A percentile compares a stretch with the other conserved stretches of the same genome.
Evolutionary conservation across 2,113 vertebrate genomes (phyloP).

Genomic region (Gadus chalcogrammus): DNA sequence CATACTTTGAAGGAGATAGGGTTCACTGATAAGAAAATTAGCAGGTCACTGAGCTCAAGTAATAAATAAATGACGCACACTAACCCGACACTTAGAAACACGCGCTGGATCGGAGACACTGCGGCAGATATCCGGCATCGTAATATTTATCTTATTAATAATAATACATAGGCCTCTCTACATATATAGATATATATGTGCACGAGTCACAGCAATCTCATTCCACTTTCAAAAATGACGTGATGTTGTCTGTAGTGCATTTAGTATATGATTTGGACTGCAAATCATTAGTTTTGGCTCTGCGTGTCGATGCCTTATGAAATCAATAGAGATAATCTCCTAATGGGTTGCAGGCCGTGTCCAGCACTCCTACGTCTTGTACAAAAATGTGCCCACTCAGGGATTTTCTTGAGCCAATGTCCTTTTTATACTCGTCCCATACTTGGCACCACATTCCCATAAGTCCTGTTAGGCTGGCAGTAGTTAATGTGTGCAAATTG

Average conservation of each 20-base stretch:
- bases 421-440: constrained; percentile 52
- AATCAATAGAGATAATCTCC: constrained; percentile 70
- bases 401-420: constrained; percentile 65
- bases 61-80: no score
- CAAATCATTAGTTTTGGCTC: constrained; percentile 19
- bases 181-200: neutral
- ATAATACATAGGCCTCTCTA: neutral
- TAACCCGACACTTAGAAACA: no score
- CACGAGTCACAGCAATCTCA: neutral
- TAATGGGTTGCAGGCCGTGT: constrained; percentile 65
- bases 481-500: constrained; percentile 77
- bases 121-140: no score
- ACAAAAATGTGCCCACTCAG: constrained; percentile 65
- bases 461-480: constrained; percentile 60
- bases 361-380: constrained; percentile 57
- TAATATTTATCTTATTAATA: constrained; percentile 16
- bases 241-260: no score
- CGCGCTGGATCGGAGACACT: no score
- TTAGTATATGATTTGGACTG: no score
- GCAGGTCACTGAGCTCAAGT: no score
- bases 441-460: constrained; percentile 61
- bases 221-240: no score
- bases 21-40: no score
- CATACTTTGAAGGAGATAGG: neutral
- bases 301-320: constrained; percentile 28